Evolutionary conservation across 2,113 vertebrate species (phyloP).

Genomic region (Mastomys coucha): DNA sequence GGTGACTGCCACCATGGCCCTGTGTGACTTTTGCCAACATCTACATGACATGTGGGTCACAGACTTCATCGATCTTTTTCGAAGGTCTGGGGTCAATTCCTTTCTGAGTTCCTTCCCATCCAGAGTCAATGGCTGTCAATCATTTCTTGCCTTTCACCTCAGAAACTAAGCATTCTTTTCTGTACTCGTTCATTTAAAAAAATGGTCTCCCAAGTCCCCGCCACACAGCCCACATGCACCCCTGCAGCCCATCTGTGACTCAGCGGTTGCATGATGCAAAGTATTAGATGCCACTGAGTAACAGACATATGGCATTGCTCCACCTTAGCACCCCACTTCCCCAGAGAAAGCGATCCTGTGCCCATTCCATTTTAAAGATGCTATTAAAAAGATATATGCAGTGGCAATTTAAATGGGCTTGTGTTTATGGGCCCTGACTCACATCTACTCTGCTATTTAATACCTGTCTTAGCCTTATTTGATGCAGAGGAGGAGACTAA

Average conservation of each 20-base stretch:
- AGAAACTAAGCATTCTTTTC: neutral
- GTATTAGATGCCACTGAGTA: neutral
- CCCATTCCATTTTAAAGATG: constrained; percentile 43
- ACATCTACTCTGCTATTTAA: neutral
- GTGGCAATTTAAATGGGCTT: neutral
- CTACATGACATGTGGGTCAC: neutral
- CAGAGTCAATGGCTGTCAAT: neutral
- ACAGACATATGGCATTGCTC: neutral
- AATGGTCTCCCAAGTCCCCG: neutral
- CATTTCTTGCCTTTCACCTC: neutral
- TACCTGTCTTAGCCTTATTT: neutral
- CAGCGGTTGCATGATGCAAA: neutral
- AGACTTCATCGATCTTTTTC: neutral
- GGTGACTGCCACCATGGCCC: neutral
- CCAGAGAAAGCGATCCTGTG: neutral
- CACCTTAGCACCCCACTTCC: neutral
- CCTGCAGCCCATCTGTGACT: neutral
- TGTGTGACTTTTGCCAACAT: neutral
- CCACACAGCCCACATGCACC: rapidly evolving
- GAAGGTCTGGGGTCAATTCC: neutral
- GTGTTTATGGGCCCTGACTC: neutral
- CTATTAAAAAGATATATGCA: constrained; percentile 21
- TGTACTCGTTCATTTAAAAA: neutral
- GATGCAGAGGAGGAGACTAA: neutral
- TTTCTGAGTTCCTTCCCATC: neutral